Percentiles rank a stretch among this genome's conserved stretches.
Conservation (phyloP, 35 echinoderm and acorn worm species). For the Holothuria glaberrima region DNA sequence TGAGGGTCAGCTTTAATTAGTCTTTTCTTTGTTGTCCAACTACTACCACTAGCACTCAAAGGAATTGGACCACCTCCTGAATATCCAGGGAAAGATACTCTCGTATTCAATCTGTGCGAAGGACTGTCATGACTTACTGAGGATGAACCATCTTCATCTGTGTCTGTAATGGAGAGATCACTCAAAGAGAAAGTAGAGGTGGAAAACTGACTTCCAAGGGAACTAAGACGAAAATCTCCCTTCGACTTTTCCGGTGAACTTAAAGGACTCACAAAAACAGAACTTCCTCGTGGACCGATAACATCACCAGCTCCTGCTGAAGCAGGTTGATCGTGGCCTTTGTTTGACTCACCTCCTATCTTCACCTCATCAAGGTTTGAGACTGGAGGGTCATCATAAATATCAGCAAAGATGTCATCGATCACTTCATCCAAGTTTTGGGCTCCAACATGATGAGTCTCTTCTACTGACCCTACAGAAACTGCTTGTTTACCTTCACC, state of each 20-base stretch:
- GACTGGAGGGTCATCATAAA: not conserved
- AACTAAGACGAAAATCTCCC: constrained; percentile 29
- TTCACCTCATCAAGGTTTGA: not conserved
- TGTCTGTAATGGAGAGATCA: constrained; percentile 29
- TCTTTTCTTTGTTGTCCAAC: constrained; percentile 46
- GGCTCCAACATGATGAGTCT: not conserved
- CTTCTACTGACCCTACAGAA: not conserved
- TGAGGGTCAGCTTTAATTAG: constrained; percentile 67
- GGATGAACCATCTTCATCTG: constrained; percentile 22
- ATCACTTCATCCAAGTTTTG: not conserved
- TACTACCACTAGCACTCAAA: not conserved
- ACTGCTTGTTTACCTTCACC: not conserved
- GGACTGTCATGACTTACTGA: constrained; percentile 32
- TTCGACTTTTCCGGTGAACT: constrained; percentile 42
- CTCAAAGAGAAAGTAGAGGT: constrained; percentile 28
- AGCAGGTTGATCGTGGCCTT: not conserved
- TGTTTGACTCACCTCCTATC: not conserved
- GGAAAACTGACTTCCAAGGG: constrained; percentile 36
- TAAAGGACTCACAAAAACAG: constrained; percentile 39
- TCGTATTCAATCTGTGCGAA: not conserved
- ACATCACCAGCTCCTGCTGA: too few species aligned
- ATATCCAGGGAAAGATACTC: not conserved
- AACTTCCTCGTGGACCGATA: not conserved
- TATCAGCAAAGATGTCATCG: constrained; percentile 33
- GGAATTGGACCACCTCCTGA: not conserved